Base-by-base conservation (phyloP, 2,888 invertebrate genomes). In the Formica aserva region DNA sequence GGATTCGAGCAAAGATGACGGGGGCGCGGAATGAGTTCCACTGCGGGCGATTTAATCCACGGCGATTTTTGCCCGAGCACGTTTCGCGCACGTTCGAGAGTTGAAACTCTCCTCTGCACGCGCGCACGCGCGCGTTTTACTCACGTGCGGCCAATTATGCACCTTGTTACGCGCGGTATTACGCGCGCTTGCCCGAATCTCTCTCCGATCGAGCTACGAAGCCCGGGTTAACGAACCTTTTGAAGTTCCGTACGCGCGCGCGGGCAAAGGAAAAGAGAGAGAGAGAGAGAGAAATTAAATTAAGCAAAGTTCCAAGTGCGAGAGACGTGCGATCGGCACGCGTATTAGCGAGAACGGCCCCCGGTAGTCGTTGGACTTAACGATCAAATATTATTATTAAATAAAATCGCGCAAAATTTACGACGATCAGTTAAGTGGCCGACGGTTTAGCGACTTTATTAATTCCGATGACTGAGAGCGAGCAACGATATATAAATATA, bases 141-240 rank as follows among this genome's bases (percentile, higher is more conserved):
- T 90, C 89, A 89, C 89, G 90, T 90, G 88, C 90, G 85, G 86
- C 87, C 89, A 91, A 91, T 91, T 90, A 91, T 89, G 88, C 89
- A 90, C 86, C 90, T 91, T 91, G 92, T 92, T 92, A 91, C 91
- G 90, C 86, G 60, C 87, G 85, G 87, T 85, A 91, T 92, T 92
- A 92, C 92, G 91, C 90, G 90, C 87, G 22, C 48, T 18, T 48
- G 77, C 45, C 57, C 69, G 90, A 92, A 48, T 48, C 48, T 91
- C 91, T 87, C 89, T 91, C 87, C 66, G 65, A 76, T 65, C 65
- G 76, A 63, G 63, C 41, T 57, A 71, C 71, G 32, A 22, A 22
- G 71, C 72, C 35, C 55, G 72, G 72, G 72, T 72, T 72, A 72
- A 72, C 72, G 72, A 72, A 72, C 72, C 72, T 57, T 55, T 72